Evolutionary conservation across 2,888 invertebrate genomes (phyloP), one percentile per base, ranked within the genome.

Genomic region (Augiades crinisus): DNA sequence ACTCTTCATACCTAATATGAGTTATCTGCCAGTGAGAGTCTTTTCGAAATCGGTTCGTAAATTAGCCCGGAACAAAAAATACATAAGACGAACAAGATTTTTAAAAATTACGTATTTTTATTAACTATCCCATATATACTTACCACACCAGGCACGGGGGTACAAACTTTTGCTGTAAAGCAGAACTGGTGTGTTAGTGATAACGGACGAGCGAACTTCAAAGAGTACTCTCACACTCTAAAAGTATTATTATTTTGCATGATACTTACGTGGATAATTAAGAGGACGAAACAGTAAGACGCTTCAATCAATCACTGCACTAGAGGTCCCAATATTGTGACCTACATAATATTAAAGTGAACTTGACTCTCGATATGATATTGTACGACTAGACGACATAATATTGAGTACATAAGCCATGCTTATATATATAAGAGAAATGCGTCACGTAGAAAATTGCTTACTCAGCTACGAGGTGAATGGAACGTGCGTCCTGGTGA

Each of bases 381-480:
- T 34, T 41, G 43, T 49, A 41, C 27, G 41, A 36, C 34, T 50
- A 19, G 24, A 36, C 19, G 19, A 10, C 6, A 17, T 43, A 27
- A 43, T 43, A 50, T 17, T 36, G 27, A 34, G 41, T 50, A 34
- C 43, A 41, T 50, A 50, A 43, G 24, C 19, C 41, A 24, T 33
- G 21, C 6, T 49, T 41, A 34, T 50, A 4, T 40, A 41, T 16
- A 40, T 27, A 36, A 13, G n/a, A 34, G 49, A 41, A 43, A 50
- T 43, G 43, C 43, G 51, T 44, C 44, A 51, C 44, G 37, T 51
- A 21, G 37, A 51, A 44, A 31, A 51, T 31, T 51, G 51, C 51
- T 19, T 37, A 34, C 30, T 44, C 51, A 37, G 51, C 44, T 10
- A 8, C 19, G 27, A 36, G 24, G 36, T 17, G 37, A 37, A 30